Evolutionary conservation across 2,113 vertebrate species (phyloP), one percentile per base, ranked within the genome.

Genomic region (Oreocharis arfaki): DNA sequence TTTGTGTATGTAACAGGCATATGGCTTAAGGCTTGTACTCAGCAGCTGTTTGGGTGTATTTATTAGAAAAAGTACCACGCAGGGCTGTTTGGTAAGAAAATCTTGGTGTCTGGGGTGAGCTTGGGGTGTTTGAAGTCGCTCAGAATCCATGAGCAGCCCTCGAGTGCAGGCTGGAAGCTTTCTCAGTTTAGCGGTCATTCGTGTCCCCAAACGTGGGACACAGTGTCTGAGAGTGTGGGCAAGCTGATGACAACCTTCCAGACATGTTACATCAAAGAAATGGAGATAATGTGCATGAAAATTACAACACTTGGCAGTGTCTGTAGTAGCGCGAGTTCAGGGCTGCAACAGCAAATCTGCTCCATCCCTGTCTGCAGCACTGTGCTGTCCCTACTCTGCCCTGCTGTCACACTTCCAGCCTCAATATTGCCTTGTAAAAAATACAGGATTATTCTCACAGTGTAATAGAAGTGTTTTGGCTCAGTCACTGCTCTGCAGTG

Each of bases 391-490:
- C 37, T 74, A 24, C 70, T 46, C 46, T 49, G 70, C 63, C 57
- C 37, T 56, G 15, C 70, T 46, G 8, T 28, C 63, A 10, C 1
- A 2, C 24, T 60, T 44, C 24, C 82, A 88, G 83, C 71, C 57
- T 42, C 47, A 12, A 0, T 13, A 10, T 32, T 79, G 68, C 76
- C 44, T 28, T 61, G 5, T 8, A 2, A 16, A 60, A 35, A 35
- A 49, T 13, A 5, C 4, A 18, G 13, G 6, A 13, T 65, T 52
- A 2, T 22, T 35, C 63, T 82, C 26, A 2, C 26, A 2, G 11
- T 15, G 23, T 14, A 20, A 3, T 0, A 1, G n/a, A 9, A 39
- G 30, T 0, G 0, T n/a, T 69, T 41, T 80, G 46, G 63, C 84
- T 92, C 75, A 46, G 53, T 2, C 44, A 1, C 14, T 67, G 71